Conservation (phyloP, 2,888 invertebrate genomes). For the Acrobasis repandana region DNA sequence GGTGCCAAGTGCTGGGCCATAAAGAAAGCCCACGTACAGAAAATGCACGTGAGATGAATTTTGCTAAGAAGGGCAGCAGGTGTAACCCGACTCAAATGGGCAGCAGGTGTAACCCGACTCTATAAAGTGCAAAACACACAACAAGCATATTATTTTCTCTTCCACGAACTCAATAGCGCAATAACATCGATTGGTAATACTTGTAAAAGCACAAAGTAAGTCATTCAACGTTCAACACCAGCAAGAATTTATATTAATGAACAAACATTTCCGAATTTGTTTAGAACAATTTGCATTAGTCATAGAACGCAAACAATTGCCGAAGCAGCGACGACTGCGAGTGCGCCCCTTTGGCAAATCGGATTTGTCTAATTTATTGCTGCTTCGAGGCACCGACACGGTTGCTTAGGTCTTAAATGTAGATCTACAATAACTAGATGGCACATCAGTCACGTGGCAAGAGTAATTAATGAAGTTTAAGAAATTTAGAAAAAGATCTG, state of each 20-base stretch:
- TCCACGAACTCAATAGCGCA: too few species aligned
- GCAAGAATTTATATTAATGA: too few species aligned
- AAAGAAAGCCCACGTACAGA: conserved; percentile 18
- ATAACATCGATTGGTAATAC: not conserved
- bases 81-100: not conserved
- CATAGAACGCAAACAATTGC: conserved; percentile 20
- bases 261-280: conserved; percentile 7
- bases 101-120: not conserved
- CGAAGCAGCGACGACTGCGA: conserved; percentile 22
- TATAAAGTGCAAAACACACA: conserved; percentile 2
- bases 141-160: too few species aligned
- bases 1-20: conserved; percentile 21
- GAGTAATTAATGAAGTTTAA: too few species aligned
- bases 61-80: not conserved
- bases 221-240: not conserved
- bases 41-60: conserved; percentile 6
- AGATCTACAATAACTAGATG: conserved; percentile 6
- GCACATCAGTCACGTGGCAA: too few species aligned
- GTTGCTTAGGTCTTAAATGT: conserved; percentile 60
- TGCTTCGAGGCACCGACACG: conserved; percentile 66
- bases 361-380: conserved; percentile 81
- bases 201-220: not conserved
- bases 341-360: conserved; percentile 58
- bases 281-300: conserved; percentile 19
- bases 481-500: too few species aligned